Evolutionary conservation across 2,797 vertebrate species (phyloP), one percentile per base, ranked within the genome.

Genomic region (Notolabrus celidotus): DNA sequence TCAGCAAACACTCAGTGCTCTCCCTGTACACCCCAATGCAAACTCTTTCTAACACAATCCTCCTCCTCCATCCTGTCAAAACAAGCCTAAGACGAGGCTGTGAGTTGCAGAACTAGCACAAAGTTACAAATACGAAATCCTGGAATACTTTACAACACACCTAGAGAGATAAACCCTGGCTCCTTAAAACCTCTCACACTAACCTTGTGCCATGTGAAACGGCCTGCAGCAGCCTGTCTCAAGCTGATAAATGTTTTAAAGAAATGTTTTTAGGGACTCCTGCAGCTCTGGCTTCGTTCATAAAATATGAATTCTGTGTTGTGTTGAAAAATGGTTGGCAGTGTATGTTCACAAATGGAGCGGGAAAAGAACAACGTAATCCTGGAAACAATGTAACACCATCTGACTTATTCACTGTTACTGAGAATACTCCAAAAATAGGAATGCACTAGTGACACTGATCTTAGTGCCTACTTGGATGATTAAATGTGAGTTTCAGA

Each of bases 191-290:
- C 8, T 22, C 34, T 39, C 25, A 3, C 10, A n/a, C 55, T 20
- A n/a, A 70, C 49, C 34, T 27, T 8, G 2, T 43, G 20, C 33
- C 20, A 49, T 17, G 60, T 56, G 51, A 47, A 70, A 34, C 36
- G 19, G 20, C 57, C 43, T 15, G 33, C n/a, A 25, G 54, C 51
- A 55, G 58, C 38, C 49, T 61, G 50, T 61, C 63, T 47, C 19
- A 71, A 31, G 33, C 67, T 87, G 69, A 81, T 82, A 22, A 29
- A 85, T 73, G 64, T 82, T 88, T 87, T 67, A 85, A 69, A 67
- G 23, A 42, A 19, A 38, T 72, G 55, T 82, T 74, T 82, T 72
- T 61, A 69, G 45, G 36, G 62, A 66, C 55, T 67, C 46, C 38
- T 29, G 25, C 61, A 53, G 41, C 65, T 79, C 65, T 46, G 38